These are phyloP conservation scores for Grantiella picta DNA, from an alignment of 2,113 vertebrate genomes.

Conservation along the genomic window DNA sequence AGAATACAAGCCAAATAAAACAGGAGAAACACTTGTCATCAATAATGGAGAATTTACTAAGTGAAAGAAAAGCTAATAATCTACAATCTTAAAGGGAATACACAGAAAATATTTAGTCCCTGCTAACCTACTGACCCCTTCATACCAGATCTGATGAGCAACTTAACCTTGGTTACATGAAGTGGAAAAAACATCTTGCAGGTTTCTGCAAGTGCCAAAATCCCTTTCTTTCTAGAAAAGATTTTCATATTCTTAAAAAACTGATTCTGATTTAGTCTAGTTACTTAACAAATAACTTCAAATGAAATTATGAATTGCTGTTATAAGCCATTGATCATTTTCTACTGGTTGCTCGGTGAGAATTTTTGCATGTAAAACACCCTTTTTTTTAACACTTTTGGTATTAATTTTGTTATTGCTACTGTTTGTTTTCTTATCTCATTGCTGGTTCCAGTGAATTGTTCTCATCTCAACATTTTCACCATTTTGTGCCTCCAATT, in stretches of 20 bases:
- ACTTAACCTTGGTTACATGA: neutral
- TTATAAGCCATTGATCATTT: neutral
- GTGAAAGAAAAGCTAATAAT: neutral
- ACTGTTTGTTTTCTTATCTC: neutral
- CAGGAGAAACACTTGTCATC: neutral
- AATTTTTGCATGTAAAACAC: neutral
- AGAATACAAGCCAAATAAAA: neutral
- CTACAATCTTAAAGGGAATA: neutral
- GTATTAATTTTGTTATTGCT: neutral
- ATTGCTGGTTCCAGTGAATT: neutral
- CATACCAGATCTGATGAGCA: neutral
- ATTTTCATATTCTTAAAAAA: neutral
- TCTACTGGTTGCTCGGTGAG: neutral
- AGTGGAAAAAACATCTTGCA: neutral
- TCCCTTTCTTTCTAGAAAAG: neutral
- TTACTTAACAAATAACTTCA: neutral
- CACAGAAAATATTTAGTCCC: neutral
- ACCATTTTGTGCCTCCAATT: neutral
- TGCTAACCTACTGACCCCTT: neutral
- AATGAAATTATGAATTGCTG: neutral
- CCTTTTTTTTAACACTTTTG: neutral
- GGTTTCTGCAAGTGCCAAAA: neutral
- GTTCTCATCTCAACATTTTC: neutral
- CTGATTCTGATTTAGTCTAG: neutral
- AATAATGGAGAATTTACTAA: neutral